phyloP scores from a whole-genome alignment of 2,888 invertebrate genomes.

The Coenonympha arcania region DNA sequence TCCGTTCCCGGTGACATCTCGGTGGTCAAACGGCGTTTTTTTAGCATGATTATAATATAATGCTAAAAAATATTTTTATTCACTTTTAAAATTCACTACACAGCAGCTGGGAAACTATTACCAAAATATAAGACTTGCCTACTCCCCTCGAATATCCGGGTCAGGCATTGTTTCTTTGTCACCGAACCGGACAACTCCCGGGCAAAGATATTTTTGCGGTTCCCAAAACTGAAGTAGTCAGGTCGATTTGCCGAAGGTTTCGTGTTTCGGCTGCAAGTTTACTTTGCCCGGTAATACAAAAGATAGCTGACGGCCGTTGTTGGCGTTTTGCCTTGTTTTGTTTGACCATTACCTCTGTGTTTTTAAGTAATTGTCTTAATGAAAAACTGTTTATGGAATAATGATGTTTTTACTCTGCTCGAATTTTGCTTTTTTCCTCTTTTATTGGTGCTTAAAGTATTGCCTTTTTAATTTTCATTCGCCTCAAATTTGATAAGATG shows the following conservation, averaged over 20 bases:
- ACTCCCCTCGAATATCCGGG: slow-evolving; percentile 58
- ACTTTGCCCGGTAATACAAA: slow-evolving; percentile 41
- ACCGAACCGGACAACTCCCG: slow-evolving; percentile 48
- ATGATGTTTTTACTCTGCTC: background rate
- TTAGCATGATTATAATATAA: too few species aligned
- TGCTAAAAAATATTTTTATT: too few species aligned
- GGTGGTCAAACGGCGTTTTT: too few species aligned
- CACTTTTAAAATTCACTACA: slow-evolving; percentile 1
- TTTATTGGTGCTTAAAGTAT: background rate
- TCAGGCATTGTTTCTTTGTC: slow-evolving; percentile 65
- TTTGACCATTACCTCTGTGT: slow-evolving; percentile 39
- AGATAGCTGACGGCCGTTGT: slow-evolving; percentile 47
- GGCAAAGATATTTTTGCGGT: slow-evolving; percentile 48
- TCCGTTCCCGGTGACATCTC: too few species aligned
- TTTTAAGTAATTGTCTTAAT: slow-evolving; percentile 44
- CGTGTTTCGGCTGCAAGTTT: slow-evolving; percentile 29
- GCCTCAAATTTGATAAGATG: too few species aligned
- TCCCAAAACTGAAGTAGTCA: slow-evolving; percentile 33
- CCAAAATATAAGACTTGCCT: slow-evolving; percentile 47
- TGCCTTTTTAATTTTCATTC: too few species aligned
- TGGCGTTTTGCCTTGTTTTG: slow-evolving; percentile 43
- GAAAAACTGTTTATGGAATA: slow-evolving; percentile 24
- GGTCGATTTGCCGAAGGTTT: slow-evolving; percentile 25
- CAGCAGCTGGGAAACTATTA: slow-evolving; percentile 14
- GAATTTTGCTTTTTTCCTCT: background rate